These are phyloP conservation scores for Zygogramma bicolorata DNA, from an alignment of 2,888 invertebrate species.

Conservation along the genomic window DNA sequence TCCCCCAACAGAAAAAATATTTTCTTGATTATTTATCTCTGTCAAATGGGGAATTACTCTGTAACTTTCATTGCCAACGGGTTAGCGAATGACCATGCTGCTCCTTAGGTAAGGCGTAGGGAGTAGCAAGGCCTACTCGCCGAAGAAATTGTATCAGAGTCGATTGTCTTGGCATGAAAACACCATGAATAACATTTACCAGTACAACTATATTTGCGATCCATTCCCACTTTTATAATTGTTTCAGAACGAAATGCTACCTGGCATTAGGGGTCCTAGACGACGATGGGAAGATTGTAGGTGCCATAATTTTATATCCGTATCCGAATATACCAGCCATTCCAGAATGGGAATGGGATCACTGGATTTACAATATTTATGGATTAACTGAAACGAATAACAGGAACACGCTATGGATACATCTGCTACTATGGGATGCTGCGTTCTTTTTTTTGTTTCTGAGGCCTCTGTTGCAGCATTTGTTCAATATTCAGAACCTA, in stretches of 20 bases:
- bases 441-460: constrained; percentile 64
- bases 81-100: too few species aligned
- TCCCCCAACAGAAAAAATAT: too few species aligned
- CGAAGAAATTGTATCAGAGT: too few species aligned
- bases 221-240: not conserved
- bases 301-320: constrained; percentile 63
- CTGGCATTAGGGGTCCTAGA: constrained; percentile 66
- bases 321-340: constrained; percentile 72
- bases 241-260: constrained; percentile 68
- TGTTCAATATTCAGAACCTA: constrained; percentile 70
- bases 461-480: constrained; percentile 62
- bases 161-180: too few species aligned
- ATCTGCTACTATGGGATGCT: constrained; percentile 71
- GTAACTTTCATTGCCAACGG: too few species aligned
- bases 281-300: constrained; percentile 61
- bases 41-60: too few species aligned
- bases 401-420: constrained; percentile 73
- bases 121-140: too few species aligned
- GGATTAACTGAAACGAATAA: constrained; percentile 64
- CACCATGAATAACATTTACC: too few species aligned
- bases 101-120: too few species aligned
- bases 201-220: too few species aligned
- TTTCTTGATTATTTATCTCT: too few species aligned
- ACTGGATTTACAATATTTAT: constrained; percentile 72
- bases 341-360: constrained; percentile 70